Base-by-base conservation (phyloP, 2,797 vertebrate genomes). In the Sphaeramia orbicularis region DNA sequence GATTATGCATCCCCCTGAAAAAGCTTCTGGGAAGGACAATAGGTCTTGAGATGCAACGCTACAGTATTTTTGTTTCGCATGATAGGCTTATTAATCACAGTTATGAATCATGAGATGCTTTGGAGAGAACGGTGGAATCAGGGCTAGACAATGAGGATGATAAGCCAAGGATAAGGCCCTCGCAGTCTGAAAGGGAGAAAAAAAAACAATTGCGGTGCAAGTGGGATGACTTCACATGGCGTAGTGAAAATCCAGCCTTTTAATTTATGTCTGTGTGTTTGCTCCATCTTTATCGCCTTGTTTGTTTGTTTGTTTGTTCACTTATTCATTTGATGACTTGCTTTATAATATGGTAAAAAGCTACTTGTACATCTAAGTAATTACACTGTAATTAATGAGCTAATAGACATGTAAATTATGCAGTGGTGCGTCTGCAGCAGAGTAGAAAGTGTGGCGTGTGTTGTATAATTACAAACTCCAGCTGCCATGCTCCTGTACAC, bases 331-430 rank as follows among this genome's bases (percentile, higher is more conserved):
- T 76, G 74, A 88, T 80, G 59, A 70, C 81, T 86, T 80, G 81
- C 81, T 83, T 91, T 83, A 91, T 91, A 89, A 87, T 86, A 84
- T 78, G 71, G 66, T 83, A 84, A 90, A 86, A 88, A 86, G 74
- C 84, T 75, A 71, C 81, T 81, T 74, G 77, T 79, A 84, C 85
- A 82, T 88, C 84, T 84, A 83, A 74, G 72, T 91, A 92, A 92
- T 92, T 93, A 88, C 85, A 84, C 74, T 66, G 79, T 93, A 92
- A 93, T 90, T 93, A 89, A 93, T 93, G 89, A 91, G 81, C 86
- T 91, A 90, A 93, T 91, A 88, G 86, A 87, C 76, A 55, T 84
- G 82, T 92, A 89, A 92, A 92, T 92, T 88, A 93, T 92, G 88
- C 87, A 89, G 86, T 14, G 81, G 76, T 54, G 64, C 87, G 84